Conservation (phyloP, 1,140 invertebrate species). For the Orius laevigatus region DNA sequence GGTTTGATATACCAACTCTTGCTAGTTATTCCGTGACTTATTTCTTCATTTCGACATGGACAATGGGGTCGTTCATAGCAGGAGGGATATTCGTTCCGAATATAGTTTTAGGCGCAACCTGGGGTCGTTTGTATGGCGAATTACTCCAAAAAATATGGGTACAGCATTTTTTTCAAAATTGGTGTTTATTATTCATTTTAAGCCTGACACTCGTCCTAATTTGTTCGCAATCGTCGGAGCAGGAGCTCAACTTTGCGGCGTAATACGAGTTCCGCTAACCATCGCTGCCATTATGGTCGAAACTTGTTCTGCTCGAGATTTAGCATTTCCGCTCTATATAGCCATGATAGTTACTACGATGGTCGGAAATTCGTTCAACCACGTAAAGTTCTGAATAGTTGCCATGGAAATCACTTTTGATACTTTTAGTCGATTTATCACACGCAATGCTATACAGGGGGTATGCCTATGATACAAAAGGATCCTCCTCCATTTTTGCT, state of each 20-base stretch:
- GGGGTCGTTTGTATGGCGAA: slow-evolving; percentile 1
- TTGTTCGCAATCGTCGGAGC: background rate
- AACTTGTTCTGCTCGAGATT: background rate
- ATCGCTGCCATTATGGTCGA: slow-evolving; percentile 2
- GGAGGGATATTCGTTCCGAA: slow-evolving; percentile 3
- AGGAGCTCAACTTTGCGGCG: background rate
- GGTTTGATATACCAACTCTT: no score
- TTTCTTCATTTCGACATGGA: background rate
- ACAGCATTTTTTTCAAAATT: background rate
- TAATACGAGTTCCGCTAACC: background rate
- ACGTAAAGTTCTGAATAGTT: background rate
- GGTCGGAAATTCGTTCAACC: background rate
- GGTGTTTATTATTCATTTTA: no score
- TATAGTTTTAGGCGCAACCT: background rate
- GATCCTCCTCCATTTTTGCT: no score
- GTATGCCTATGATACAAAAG: no score
- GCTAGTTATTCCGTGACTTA: no score
- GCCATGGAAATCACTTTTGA: no score
- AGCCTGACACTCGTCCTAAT: slow-evolving; percentile 1
- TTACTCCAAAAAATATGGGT: background rate
- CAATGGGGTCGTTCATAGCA: slow-evolving; percentile 1
- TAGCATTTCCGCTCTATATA: background rate
- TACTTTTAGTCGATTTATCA: no score
- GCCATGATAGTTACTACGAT: background rate
- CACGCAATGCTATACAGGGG: no score